Evolutionary conservation across 2,888 invertebrate species (phyloP), one percentile per base, ranked within the genome.

Genomic region (Adelphocoris suturalis): DNA sequence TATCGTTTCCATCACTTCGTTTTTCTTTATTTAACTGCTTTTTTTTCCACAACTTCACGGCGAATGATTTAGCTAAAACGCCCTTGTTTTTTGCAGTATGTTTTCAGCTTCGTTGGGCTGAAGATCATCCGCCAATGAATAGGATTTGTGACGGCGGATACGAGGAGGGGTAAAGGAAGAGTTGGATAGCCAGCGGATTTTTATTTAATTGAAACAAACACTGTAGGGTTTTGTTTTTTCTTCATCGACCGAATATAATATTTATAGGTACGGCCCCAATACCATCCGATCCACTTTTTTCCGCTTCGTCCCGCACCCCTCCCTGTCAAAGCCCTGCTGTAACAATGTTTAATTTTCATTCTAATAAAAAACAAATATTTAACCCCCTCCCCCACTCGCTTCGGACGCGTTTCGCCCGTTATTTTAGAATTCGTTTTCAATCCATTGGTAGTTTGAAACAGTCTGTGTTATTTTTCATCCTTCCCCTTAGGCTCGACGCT

Each of bases 261-360:
- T 86, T 86, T 68, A 86, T 86, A 46, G 52, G 23, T 23, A 52
- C 75, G 37, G n/a, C 76, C 27, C 23, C 86, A 2, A n/a, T 46
- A 37, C 86, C 13, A 61, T 48, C 23, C 37, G 4, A 46, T 75
- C 55, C 89, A 82, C 37, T 68, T 68, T 52, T 78, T 55, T 80
- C 28, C 47, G 27, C 78, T 91, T 91, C 92, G 91, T 92, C 92
- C 92, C 92, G 37, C 7, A 92, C 92, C 88, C 84, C 76, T 87
- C 89, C 23, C 52, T 52, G 12, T 82, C 82, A 46, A 78, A 89
- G 47, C 82, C 28, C 37, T 46, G 28, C 23, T 27, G 37, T 89
- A 81, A 82, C 89, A 55, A 82, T 89, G 89, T 89, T 89, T 89
- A 89, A 82, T 89, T 89, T 89, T 89, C 89, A 89, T 89, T 89